These are phyloP conservation scores for Ammodytes dubius DNA, from an alignment of 2,113 vertebrate species.

Conservation along the genomic window DNA sequence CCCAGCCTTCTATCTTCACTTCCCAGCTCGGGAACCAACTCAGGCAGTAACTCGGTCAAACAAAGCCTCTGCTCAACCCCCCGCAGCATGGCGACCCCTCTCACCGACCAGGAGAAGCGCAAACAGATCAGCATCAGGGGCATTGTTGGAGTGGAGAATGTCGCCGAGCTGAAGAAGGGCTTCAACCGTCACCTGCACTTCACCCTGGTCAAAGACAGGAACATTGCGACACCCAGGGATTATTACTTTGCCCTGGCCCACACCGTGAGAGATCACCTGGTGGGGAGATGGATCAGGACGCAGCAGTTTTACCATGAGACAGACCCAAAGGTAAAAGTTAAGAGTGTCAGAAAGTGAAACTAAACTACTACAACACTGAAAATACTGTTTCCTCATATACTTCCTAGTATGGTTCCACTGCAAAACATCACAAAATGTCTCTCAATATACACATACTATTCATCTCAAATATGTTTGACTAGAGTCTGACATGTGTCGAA, in stretches of 20 bases:
- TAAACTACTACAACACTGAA: not conserved
- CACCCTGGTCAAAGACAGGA: slow-evolving; percentile 95
- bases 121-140: slow-evolving; percentile 96
- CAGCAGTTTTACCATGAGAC: slow-evolving; percentile 95
- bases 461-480: not conserved
- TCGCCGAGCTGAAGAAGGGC: slow-evolving; percentile 91
- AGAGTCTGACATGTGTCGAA: not conserved
- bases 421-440: not conserved
- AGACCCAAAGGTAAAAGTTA: slow-evolving; percentile 90
- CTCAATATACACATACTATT: not conserved
- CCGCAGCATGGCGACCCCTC: slow-evolving; percentile 87
- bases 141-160: slow-evolving; percentile 92
- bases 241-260: slow-evolving; percentile 95
- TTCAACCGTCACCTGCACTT: slow-evolving; percentile 96
- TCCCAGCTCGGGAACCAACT: not conserved
- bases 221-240: slow-evolving; percentile 92
- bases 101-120: slow-evolving; percentile 93
- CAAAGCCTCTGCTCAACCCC: not conserved
- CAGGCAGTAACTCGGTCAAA: no score
- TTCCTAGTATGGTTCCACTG: not conserved
- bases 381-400: not conserved
- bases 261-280: slow-evolving; percentile 94
- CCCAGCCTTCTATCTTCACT: slow-evolving; percentile 16
- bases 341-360: not conserved
- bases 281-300: slow-evolving; percentile 95